Evolutionary conservation across 2,888 invertebrate species (phyloP).

Genomic region (Caenorhabditis doughertyi): DNA sequence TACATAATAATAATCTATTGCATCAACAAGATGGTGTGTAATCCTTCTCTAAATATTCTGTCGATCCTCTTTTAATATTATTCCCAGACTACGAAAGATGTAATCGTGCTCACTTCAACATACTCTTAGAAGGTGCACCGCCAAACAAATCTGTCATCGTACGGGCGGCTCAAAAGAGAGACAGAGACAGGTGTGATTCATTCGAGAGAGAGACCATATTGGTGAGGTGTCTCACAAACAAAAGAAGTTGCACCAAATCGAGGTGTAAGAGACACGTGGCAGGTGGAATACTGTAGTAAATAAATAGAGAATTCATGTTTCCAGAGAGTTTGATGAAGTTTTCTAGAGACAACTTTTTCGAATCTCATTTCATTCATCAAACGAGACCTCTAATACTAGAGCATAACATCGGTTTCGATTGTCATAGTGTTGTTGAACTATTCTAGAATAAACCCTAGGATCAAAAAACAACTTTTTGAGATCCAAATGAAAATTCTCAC

Average conservation of each 20-base stretch:
- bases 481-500: neutral
- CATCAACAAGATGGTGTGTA: conserved; percentile 30
- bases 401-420: too few relatives aligned
- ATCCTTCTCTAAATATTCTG: conserved; percentile 7
- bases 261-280: conserved; percentile 2
- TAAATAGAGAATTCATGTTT: neutral
- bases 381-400: too few relatives aligned
- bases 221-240: conserved; percentile 6
- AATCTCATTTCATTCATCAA: too few relatives aligned
- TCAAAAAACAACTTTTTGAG: too few relatives aligned
- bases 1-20: conserved; percentile 19
- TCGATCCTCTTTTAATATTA: neutral
- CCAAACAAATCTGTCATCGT: conserved; percentile 28
- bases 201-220: neutral
- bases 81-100: conserved; percentile 5
- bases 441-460: too few relatives aligned
- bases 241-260: conserved; percentile 8
- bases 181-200: conserved; percentile 31
- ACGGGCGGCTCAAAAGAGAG: conserved; percentile 28
- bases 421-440: too few relatives aligned
- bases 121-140: conserved; percentile 22
- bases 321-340: too few relatives aligned
- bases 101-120: conserved; percentile 11
- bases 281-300: neutral
- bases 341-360: too few relatives aligned